A percentile compares a stretch with the other conserved stretches of the same genome.
These are phyloP conservation scores for Calycopis cecrops DNA, from an alignment of 1,140 invertebrate species.

Conservation along the genomic window DNA sequence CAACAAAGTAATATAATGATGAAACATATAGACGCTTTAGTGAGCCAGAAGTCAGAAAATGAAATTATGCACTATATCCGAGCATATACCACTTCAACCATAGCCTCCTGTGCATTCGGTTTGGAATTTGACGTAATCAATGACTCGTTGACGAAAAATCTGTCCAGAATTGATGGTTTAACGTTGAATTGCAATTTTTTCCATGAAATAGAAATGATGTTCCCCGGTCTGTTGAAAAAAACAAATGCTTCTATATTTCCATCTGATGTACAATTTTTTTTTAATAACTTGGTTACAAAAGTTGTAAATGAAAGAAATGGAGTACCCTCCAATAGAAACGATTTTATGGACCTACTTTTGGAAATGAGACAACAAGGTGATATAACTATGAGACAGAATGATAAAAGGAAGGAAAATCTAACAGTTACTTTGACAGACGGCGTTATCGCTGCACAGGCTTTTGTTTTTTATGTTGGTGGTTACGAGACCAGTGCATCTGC, in stretches of 20 bases:
- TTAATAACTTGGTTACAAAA: constrained; percentile 25
- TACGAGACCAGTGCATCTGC: constrained; percentile 39
- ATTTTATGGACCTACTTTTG: constrained; percentile 35
- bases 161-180: constrained; percentile 17
- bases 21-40: constrained; percentile 18
- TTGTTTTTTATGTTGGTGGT: constrained; percentile 49
- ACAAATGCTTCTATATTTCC: constrained; percentile 25
- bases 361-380: constrained; percentile 39
- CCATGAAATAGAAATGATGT: constrained; percentile 30
- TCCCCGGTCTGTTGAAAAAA: constrained; percentile 29
- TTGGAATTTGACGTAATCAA: constrained; percentile 59
- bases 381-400: constrained; percentile 8
- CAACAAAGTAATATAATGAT: constrained; percentile 46
- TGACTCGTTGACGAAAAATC: constrained; percentile 10
- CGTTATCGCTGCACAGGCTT: constrained; percentile 49
- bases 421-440: constrained; percentile 32
- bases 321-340: constrained; percentile 19
- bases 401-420: neutral
- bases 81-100: constrained; percentile 62
- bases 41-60: constrained; percentile 26
- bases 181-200: constrained; percentile 20
- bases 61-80: constrained; percentile 56
- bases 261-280: constrained; percentile 20
- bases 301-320: constrained; percentile 20
- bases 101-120: constrained; percentile 75